Percentiles rank a stretch among this genome's conserved stretches.
These are phyloP conservation scores for Atherinomorus stipes DNA, from an alignment of 2,113 vertebrate genomes.

Conservation along the genomic window DNA sequence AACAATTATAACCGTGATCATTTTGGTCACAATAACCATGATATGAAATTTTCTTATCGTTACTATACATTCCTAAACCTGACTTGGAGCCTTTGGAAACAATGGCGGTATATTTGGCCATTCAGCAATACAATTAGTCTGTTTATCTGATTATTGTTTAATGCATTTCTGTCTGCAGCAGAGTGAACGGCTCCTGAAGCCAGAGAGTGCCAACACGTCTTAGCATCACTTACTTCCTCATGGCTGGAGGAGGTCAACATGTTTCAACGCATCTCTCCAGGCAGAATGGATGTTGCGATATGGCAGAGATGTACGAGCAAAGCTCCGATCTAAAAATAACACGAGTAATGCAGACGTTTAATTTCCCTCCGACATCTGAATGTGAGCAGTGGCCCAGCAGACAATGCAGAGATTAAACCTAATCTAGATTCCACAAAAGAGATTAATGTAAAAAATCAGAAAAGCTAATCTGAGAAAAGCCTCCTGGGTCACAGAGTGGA, in stretches of 20 bases:
- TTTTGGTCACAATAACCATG: no score
- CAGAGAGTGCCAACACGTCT: conserved; percentile 51
- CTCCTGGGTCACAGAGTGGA: background rate
- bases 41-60: no score
- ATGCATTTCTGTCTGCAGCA: conserved; percentile 19
- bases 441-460: conserved; percentile 31
- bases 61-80: background rate
- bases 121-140: conserved; percentile 6
- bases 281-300: conserved; percentile 50
- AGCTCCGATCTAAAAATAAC: conserved; percentile 65
- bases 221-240: conserved; percentile 72
- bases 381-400: conserved; percentile 5
- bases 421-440: conserved; percentile 29
- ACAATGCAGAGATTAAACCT: conserved; percentile 36
- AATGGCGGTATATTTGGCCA: background rate
- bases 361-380: conserved; percentile 24
- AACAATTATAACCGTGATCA: no score
- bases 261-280: conserved; percentile 28
- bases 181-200: conserved; percentile 18
- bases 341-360: conserved; percentile 34
- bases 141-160: conserved; percentile 30
- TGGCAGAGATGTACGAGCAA: conserved; percentile 44
- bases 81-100: background rate
- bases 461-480: conserved; percentile 36
- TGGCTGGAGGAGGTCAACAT: conserved; percentile 68